Base-by-base conservation (phyloP, 1,140 invertebrate genomes). In the Polypedilum vanderplanki region DNA sequence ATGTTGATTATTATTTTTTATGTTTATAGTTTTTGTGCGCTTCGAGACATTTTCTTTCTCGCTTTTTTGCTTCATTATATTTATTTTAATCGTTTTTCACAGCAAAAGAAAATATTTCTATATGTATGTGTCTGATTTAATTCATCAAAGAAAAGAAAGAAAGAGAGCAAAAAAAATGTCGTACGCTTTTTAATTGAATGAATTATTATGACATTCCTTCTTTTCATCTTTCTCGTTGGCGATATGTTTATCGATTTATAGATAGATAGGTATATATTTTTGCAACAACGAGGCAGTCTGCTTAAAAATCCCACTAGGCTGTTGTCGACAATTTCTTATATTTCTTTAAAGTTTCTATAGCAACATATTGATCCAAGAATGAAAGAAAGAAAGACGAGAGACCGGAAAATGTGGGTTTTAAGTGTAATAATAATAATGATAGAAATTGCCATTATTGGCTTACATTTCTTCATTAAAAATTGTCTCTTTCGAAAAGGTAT, bases 1-100 rank as follows among this genome's bases (percentile, higher is more conserved):
- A 70, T 70, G 65, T 70, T 22, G 65, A 70, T 70, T 70, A 20
- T 70, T 70, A 70, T 20, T 70, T 70, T 22, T 70, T 70, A 70
- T 70, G 65, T 70, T 70, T 70, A 70, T 70, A 20, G 20, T 70
- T 70, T n/a, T 20, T 70, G 4, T 70, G 20, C 17, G 65, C 20
- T 18, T 10, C 17, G 65, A 70, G n/a, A 22, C 17, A 70, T 10
- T 70, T 22, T 18, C 65, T 70, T 4, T n/a, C n/a, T n/a, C n/a
- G n/a, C n/a, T n/a, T n/a, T n/a, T n/a, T n/a, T n/a, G n/a, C n/a
- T n/a, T n/a, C n/a, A n/a, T n/a, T n/a, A n/a, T n/a, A n/a, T n/a
- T 57, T 57, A 57, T n/a, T n/a, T 57, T 57, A 57, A 57, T 57
- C 46, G 12, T 15, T 57, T n/a, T 57, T 57, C 9, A 57, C 46